A percentile compares a stretch with the other conserved stretches of the same genome.
Evolutionary conservation across 2,888 invertebrate genomes (phyloP).

Genomic region (Lissocephala sabroskyi): DNA sequence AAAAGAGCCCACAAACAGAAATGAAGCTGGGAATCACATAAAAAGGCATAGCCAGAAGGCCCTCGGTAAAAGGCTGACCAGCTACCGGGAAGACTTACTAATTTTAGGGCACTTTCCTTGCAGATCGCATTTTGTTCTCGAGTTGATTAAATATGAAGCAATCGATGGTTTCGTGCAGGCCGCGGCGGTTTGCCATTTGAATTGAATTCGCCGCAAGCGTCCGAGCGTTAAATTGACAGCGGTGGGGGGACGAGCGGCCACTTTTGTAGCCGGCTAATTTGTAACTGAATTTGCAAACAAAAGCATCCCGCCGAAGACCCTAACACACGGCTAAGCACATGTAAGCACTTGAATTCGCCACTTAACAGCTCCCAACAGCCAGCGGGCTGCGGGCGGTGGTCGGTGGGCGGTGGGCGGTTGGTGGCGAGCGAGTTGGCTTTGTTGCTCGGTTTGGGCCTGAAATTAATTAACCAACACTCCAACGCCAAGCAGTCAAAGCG

Average conservation of each 20-base stretch:
- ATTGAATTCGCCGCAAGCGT: slow-evolving; percentile 22
- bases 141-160: slow-evolving; percentile 54
- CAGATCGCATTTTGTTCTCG: neutral
- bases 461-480: slow-evolving; percentile 56
- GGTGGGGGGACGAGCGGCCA: slow-evolving; percentile 2
- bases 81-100: slow-evolving; percentile 53
- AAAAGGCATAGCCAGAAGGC: slow-evolving; percentile 51
- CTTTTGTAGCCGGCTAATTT: slow-evolving; percentile 39
- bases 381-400: neutral
- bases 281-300: slow-evolving; percentile 53
- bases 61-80: too few species aligned
- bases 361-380: slow-evolving; percentile 29
- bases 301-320: slow-evolving; percentile 18
- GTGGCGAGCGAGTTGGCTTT: slow-evolving; percentile 31
- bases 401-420: neutral
- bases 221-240: slow-evolving; percentile 38
- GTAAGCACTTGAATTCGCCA: slow-evolving; percentile 56
- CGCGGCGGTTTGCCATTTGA: slow-evolving; percentile 8
- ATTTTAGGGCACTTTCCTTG: slow-evolving; percentile 44
- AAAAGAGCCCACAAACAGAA: slow-evolving; percentile 20
- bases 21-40: slow-evolving; percentile 41
- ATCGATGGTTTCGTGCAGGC: slow-evolving; percentile 21
- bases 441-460: slow-evolving; percentile 45
- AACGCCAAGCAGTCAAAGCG: neutral
- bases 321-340: slow-evolving; percentile 39